Evolutionary conservation across 30 jellyfish, hydroid and myxozoan genomes (phyloP).

Genomic region (Rhopilema esculentum): DNA sequence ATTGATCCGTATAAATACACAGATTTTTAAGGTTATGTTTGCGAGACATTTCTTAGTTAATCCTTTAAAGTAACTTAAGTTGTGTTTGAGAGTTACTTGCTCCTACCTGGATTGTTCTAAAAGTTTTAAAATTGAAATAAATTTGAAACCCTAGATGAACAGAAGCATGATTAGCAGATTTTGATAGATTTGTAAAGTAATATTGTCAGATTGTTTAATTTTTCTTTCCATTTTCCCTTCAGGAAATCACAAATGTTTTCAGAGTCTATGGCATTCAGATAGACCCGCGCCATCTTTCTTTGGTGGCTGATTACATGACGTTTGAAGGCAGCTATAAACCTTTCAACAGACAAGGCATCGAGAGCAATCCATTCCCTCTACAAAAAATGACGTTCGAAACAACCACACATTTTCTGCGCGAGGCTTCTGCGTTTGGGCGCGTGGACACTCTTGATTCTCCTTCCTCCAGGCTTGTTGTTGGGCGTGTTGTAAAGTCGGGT

Average conservation of each 20-base stretch:
- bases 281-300: slow-evolving; percentile 94
- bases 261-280: slow-evolving; percentile 94
- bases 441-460: slow-evolving; percentile 98
- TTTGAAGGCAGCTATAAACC: slow-evolving; percentile 96
- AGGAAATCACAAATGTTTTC: slow-evolving; percentile 95
- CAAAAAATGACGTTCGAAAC: slow-evolving; percentile 99
- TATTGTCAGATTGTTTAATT: neutral
- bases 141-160: too few species aligned
- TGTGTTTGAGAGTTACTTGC: too few species aligned
- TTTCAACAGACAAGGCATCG: slow-evolving; percentile 91
- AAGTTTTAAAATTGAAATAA: too few species aligned
- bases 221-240: neutral
- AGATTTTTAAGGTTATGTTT: too few species aligned
- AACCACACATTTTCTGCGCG: slow-evolving; percentile 82
- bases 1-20: too few species aligned
- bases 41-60: too few species aligned
- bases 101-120: too few species aligned
- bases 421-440: slow-evolving; percentile 94
- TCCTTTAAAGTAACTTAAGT: too few species aligned
- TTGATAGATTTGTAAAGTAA: too few species aligned
- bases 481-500: slow-evolving; percentile 90
- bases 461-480: slow-evolving; percentile 96
- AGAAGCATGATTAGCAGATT: too few species aligned
- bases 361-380: slow-evolving; percentile 92
- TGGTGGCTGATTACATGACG: slow-evolving; percentile 99